A percentile compares a stretch with the other conserved stretches of the same genome.
Conservation (phyloP, 2,797 vertebrate species). For the Novumbra hubbsi region DNA sequence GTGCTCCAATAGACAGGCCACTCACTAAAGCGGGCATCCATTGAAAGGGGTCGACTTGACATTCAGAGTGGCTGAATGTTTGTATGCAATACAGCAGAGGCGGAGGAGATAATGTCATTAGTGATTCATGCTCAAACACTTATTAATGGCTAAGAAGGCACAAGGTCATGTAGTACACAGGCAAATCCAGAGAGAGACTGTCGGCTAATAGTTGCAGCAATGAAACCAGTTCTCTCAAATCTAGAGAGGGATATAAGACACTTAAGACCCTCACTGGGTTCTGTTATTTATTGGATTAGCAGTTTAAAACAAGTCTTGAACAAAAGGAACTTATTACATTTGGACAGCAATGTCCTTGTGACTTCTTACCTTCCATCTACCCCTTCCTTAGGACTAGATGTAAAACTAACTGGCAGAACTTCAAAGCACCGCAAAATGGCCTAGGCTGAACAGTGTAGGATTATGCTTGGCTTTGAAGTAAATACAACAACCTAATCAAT, state of each 20-base stretch:
- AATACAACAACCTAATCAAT: constrained; percentile 61
- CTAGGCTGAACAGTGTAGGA: constrained; percentile 45
- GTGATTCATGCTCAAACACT: constrained; percentile 71
- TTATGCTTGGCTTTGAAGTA: constrained; percentile 62
- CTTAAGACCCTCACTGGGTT: constrained; percentile 38
- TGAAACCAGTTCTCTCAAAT: constrained; percentile 44
- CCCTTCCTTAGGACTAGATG: constrained; percentile 57
- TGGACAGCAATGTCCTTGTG: constrained; percentile 65
- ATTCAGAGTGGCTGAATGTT: constrained; percentile 59
- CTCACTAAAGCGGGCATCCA: constrained; percentile 54
- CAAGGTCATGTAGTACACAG: constrained; percentile 63
- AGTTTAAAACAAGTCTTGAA: constrained; percentile 19
- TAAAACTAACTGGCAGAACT: constrained; percentile 64
- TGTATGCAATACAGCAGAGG: constrained; percentile 53
- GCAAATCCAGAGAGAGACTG: constrained; percentile 40
- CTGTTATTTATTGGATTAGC: constrained; percentile 53
- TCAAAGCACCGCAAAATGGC: constrained; percentile 61
- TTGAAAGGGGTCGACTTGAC: constrained; percentile 53
- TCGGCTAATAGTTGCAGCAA: constrained; percentile 19
- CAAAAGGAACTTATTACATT: constrained; percentile 49
- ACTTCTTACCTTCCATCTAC: constrained; percentile 67
- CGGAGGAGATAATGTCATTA: constrained; percentile 77
- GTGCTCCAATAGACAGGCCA: constrained; percentile 60
- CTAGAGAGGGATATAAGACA: constrained; percentile 38
- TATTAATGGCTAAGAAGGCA: constrained; percentile 72